Evolutionary conservation across 2,888 invertebrate species (phyloP).

Genomic region (Vandiemenella viatica): DNA sequence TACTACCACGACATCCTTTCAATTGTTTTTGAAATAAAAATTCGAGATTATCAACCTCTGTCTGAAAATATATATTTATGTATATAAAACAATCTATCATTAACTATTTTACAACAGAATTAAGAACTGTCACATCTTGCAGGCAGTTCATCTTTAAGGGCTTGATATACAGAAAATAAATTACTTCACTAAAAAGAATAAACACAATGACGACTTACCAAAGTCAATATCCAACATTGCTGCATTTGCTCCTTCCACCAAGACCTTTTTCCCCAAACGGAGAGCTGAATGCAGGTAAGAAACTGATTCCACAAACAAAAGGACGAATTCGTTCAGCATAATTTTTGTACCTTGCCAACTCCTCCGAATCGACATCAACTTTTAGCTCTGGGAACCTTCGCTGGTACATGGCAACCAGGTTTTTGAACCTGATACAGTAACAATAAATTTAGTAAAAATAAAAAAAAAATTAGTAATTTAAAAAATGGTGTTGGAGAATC

Average conservation of each 20-base stretch:
- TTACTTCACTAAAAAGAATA: no score
- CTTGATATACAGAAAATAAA: no score
- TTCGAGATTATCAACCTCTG: no score
- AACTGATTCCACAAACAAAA: slow-evolving; percentile 81
- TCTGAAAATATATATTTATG: no score
- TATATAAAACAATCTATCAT: no score
- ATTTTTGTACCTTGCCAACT: slow-evolving; percentile 43
- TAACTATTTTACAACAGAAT: no score
- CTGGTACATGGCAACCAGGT: slow-evolving; percentile 62
- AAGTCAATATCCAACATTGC: slow-evolving; percentile 99
- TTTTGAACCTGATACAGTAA: slow-evolving; percentile 46
- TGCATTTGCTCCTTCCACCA: slow-evolving; percentile 97
- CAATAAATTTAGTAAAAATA: neutral
- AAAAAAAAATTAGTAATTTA: no score
- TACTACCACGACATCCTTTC: no score
- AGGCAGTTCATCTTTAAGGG: no score
- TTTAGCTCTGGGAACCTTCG: slow-evolving; percentile 69
- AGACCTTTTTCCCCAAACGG: slow-evolving; percentile 56
- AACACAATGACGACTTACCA: slow-evolving; percentile 57
- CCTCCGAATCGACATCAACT: slow-evolving; percentile 69
- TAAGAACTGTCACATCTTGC: no score
- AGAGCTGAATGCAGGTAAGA: slow-evolving; percentile 68
- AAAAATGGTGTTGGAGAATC: no score
- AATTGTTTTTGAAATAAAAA: no score
- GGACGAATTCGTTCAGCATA: slow-evolving; percentile 68